phyloP scores from a whole-genome alignment of 2,888 invertebrate species.

The Pandemis heparana region DNA sequence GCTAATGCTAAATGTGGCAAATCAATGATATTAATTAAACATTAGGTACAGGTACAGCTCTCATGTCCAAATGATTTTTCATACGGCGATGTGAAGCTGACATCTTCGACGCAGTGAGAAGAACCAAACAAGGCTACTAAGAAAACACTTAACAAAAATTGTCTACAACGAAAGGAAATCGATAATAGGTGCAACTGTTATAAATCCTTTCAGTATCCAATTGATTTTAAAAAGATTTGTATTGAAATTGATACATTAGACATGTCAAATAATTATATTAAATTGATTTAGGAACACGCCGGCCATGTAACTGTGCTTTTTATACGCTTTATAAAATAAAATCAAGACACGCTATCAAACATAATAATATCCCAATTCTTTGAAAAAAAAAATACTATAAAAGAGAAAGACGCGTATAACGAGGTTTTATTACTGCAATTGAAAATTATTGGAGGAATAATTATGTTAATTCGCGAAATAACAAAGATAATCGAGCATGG shows the following conservation, averaged over 20 bases:
- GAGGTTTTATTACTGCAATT: neutral
- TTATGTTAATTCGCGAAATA: constrained; percentile 39
- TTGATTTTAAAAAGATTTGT: neutral
- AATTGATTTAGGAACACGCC: neutral
- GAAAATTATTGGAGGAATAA: neutral
- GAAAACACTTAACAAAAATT: too few relatives aligned
- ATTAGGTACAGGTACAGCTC: too few relatives aligned
- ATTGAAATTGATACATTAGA: neutral
- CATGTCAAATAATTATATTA: neutral
- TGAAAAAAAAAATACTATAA: neutral
- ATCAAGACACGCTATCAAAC: neutral
- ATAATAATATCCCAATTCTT: neutral
- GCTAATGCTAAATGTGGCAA: too few relatives aligned
- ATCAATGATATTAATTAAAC: too few relatives aligned
- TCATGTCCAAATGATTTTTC: too few relatives aligned
- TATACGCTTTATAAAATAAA: neutral
- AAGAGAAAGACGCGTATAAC: neutral
- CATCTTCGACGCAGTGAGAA: too few relatives aligned
- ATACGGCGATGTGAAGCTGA: too few relatives aligned
- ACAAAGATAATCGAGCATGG: constrained; percentile 60
- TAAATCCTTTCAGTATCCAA: neutral
- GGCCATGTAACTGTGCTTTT: neutral
- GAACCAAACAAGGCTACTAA: too few relatives aligned
- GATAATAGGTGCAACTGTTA: neutral
- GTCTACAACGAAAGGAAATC: neutral